These are phyloP conservation scores for Bergia sp. DNA, from an alignment of 92 coral and sea anemone genomes.

Conservation along the genomic window DNA sequence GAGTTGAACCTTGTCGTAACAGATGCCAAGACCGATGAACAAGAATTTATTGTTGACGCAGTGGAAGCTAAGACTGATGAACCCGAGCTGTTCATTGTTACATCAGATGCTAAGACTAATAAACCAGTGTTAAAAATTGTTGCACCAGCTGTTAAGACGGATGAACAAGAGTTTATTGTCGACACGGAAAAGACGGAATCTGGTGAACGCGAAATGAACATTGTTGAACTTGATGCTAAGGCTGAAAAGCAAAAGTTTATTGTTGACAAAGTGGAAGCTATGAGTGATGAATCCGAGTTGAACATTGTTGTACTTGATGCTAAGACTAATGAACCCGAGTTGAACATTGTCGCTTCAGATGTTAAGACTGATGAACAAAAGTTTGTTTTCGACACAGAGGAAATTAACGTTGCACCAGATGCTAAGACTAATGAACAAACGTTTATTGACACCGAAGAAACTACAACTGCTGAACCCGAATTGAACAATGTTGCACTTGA, in stretches of 20 bases:
- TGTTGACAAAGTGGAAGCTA: not conserved
- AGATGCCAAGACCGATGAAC: not conserved
- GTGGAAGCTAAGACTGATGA: not conserved
- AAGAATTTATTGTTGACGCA: not conserved
- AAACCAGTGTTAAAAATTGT: not conserved
- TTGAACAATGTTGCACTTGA: not conserved
- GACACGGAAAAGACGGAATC: not conserved
- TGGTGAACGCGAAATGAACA: not conserved
- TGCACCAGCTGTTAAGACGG: not conserved
- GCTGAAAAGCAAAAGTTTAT: not conserved
- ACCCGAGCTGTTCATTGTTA: not conserved
- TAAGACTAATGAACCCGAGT: not conserved
- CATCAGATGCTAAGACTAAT: not conserved
- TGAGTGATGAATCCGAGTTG: not conserved
- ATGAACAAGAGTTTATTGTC: not conserved
- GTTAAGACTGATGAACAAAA: not conserved
- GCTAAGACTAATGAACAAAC: not conserved
- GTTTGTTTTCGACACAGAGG: too few species aligned
- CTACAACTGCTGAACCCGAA: not conserved
- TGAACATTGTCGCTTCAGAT: not conserved
- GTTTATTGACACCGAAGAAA: not conserved
- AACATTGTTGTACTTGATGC: not conserved
- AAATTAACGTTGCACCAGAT: not conserved
- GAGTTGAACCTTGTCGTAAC: not conserved
- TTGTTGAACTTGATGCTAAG: not conserved